Percentiles rank a stretch among this genome's conserved stretches.
Conservation (phyloP, 2,797 vertebrate species). For the Margarornis squamiger region DNA sequence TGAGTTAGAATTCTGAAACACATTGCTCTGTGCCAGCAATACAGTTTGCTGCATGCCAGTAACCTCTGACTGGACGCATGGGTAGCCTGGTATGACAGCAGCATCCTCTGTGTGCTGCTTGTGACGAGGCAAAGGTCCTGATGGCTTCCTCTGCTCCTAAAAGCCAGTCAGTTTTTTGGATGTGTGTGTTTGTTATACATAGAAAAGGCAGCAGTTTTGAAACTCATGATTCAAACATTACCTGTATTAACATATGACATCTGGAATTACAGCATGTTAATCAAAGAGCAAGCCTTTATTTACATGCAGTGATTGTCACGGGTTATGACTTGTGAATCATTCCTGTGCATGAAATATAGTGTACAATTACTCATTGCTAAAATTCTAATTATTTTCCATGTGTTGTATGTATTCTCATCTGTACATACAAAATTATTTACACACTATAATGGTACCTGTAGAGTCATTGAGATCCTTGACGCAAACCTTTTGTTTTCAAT, state of each 20-base stretch:
- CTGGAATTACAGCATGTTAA: constrained; percentile 30
- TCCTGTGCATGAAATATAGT: neutral
- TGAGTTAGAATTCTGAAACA: neutral
- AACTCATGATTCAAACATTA: constrained; percentile 27
- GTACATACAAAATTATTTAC: neutral
- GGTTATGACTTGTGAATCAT: neutral
- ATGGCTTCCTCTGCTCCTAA: neutral
- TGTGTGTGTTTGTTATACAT: constrained; percentile 5
- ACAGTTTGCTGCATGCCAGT: neutral
- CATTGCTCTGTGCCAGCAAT: neutral
- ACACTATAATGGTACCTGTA: neutral
- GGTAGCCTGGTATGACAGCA: neutral
- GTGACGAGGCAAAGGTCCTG: neutral
- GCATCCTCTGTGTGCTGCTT: neutral
- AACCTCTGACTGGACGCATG: neutral
- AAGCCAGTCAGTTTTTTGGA: neutral
- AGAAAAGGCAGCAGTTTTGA: constrained; percentile 45
- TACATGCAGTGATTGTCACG: constrained; percentile 34
- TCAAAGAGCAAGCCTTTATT: neutral
- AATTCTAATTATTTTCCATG: neutral
- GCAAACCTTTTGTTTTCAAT: neutral
- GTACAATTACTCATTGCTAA: neutral
- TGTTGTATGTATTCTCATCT: neutral
- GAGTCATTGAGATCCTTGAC: neutral
- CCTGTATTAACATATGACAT: constrained; percentile 27